Conservation (phyloP, 2,113 vertebrate species). For the Eretmochelys imbricata region DNA sequence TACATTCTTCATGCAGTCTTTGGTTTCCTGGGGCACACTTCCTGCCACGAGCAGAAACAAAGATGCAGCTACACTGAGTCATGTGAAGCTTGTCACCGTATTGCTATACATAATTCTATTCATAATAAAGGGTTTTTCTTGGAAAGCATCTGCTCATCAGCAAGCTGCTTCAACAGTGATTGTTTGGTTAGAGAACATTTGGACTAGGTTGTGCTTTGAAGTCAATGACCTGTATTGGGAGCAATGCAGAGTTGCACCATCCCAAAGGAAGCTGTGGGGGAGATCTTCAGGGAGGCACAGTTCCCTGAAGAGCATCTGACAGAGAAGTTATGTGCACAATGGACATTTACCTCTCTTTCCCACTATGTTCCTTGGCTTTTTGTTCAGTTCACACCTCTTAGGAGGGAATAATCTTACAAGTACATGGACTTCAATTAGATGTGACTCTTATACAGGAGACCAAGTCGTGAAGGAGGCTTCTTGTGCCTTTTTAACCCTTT, state of each 20-base stretch:
- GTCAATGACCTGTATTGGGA: not conserved
- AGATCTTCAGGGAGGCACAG: not conserved
- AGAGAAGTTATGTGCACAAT: not conserved
- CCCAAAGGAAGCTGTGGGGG: not conserved
- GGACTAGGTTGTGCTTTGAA: not conserved
- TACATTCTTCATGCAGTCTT: not conserved
- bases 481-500: not conserved
- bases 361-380: not conserved
- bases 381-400: not conserved
- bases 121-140: not conserved
- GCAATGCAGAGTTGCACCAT: not conserved
- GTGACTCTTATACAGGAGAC: not conserved
- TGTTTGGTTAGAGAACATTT: not conserved
- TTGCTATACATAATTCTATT: not conserved
- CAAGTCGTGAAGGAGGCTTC: not conserved
- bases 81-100: not conserved
- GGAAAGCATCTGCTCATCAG: not conserved
- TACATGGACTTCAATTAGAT: not conserved
- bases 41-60: not conserved
- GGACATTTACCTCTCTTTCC: not conserved
- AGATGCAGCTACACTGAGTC: not conserved
- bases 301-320: not conserved
- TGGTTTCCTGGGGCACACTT: not conserved
- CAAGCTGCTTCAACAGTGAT: not conserved
- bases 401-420: not conserved